phyloP scores from a whole-genome alignment of 2,888 invertebrate species.

The Orthosia cruda region DNA sequence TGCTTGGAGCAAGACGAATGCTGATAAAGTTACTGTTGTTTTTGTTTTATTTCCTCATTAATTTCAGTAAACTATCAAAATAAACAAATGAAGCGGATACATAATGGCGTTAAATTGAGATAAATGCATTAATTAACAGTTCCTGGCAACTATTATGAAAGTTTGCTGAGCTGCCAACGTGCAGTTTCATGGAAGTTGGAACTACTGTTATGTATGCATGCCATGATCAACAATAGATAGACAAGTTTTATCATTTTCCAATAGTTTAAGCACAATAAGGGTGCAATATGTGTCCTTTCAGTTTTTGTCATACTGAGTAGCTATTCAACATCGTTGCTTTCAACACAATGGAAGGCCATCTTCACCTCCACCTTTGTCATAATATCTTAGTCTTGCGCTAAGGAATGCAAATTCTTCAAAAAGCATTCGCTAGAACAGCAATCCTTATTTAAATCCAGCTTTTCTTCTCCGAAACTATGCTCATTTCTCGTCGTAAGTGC shows the following conservation, averaged over 20 bases:
- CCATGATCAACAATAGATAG: neutral
- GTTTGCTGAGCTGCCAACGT: no score
- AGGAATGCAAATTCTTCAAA: constrained; percentile 72
- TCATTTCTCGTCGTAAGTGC: neutral
- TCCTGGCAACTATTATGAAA: no score
- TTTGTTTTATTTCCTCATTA: constrained; percentile 26
- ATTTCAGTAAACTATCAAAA: constrained; percentile 32
- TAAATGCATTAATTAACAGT: neutral
- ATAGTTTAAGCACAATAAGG: neutral
- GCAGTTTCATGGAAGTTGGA: no score
- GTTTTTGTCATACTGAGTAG: neutral
- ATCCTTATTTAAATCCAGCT: constrained; percentile 63
- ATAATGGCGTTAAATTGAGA: constrained; percentile 1
- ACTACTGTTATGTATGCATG: no score
- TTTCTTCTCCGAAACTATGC: constrained; percentile 19
- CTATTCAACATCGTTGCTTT: constrained; percentile 11
- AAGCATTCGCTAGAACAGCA: constrained; percentile 67
- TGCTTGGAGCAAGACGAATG: constrained; percentile 66
- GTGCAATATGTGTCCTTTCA: neutral
- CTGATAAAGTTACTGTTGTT: constrained; percentile 39
- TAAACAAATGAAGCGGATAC: constrained; percentile 27
- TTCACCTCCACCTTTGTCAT: constrained; percentile 56
- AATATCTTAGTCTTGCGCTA: constrained; percentile 50
- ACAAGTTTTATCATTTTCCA: neutral
- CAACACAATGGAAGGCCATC: constrained; percentile 22